Conservation (phyloP, 2,113 vertebrate genomes). For the Ondatra zibethicus region DNA sequence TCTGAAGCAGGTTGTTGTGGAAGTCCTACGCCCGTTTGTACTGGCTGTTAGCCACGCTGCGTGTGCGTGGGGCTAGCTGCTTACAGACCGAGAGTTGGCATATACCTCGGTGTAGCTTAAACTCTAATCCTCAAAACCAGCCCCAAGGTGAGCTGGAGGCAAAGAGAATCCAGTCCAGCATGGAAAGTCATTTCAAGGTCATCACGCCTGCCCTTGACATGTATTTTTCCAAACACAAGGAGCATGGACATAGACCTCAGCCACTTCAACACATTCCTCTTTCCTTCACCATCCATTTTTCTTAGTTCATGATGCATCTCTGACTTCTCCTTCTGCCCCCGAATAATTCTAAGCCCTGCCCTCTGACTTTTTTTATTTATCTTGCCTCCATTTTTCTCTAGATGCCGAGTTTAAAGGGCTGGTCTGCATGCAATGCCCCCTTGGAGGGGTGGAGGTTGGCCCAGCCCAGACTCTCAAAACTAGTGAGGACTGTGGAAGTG, state of each 20-base stretch:
- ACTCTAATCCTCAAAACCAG: background rate
- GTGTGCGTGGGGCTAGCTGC: background rate
- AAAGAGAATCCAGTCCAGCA: background rate
- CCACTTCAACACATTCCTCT: fast-evolving
- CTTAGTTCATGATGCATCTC: background rate
- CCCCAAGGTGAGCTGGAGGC: background rate
- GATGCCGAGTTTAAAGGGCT: background rate
- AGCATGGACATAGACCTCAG: fast-evolving
- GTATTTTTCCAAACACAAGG: background rate
- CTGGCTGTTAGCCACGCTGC: background rate
- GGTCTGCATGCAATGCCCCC: background rate
- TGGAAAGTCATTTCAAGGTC: background rate
- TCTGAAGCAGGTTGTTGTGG: background rate
- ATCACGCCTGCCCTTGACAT: background rate
- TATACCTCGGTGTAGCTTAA: background rate
- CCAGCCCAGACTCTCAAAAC: background rate
- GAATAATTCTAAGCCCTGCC: no score
- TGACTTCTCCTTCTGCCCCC: background rate
- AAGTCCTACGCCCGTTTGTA: background rate
- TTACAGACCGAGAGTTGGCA: background rate
- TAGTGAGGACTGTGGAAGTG: background rate
- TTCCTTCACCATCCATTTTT: background rate
- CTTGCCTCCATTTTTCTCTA: background rate
- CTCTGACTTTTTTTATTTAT: background rate
- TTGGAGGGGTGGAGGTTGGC: fast-evolving